Evolutionary conservation across 2,113 vertebrate species (phyloP), one percentile per base, ranked within the genome.

Genomic region (Micromys minutus): DNA sequence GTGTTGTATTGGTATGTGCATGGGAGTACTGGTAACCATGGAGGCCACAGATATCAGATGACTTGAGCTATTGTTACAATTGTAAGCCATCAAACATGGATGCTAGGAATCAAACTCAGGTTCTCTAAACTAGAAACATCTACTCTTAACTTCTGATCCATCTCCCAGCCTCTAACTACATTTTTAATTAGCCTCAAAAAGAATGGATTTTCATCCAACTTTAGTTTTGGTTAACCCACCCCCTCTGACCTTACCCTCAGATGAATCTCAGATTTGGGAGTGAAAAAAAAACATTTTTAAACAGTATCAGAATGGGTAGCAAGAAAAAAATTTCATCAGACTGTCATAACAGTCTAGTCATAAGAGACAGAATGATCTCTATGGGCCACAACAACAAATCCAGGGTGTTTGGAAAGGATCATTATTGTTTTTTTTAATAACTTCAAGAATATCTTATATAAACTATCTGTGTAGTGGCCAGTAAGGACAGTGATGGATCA

Each of bases 221-320:
- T 83, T 16, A 83, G 36, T 83, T 83, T 59, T 59, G 36, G 10
- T 81, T 39, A 81, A 39, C 79, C 52, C 21, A 59, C 22, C 22
- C 52, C 11, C 36, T n/a, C 52, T 36, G 57, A 39, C 36, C 79
- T 5, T 81, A 21, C 12, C 5, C 55, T 2, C 11, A 16, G n/a
- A 76, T 96, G 76, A 94, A 96, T 95, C 36, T 77, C 21, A 36
- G 76, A 80, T 89, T 84, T 94, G 91, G 42, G 72, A 75, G 94
- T 93, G 90, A 90, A 96, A 65, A 29, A 63, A 29, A 3, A 31
- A 34, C 12, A 95, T 75, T 95, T 91, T 76, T 89, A 93, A 87
- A 92, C 26, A 89, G 22, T 90, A 45, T 76, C 85, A 81, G 36
- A 81, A 57, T 39, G 24, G 42, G 79, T 67, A 76, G 29, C 42